Evolutionary conservation across 53 echinoderm and acorn worm genomes (phyloP), one percentile per base, ranked within the genome.

Genomic region (Hippasteria phrygiana): DNA sequence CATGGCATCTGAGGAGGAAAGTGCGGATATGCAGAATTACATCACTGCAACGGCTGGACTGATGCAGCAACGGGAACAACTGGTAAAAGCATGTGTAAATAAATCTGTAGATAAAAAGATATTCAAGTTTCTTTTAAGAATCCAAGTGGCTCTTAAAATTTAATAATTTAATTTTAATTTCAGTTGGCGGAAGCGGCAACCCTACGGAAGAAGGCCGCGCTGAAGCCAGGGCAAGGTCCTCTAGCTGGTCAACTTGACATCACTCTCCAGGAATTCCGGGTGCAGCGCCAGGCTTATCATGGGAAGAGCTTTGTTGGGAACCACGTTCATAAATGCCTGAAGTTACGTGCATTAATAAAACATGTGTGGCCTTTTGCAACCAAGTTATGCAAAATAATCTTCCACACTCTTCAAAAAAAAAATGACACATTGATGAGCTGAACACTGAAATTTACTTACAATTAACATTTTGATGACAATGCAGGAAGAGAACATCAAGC

Each of bases 211-310:
- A 56, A 78, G 13, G 36, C 50, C 48, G 48, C 76, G 0, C 76
- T 53, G 27, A 76, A 76, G 40, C 76, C 76, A 9, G 76, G 50
- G 5, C 76, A 76, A 53, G 76, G 76, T 50, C 76, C 76, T 35
- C 36, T 76, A 51, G 76, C 53, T 50, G 76, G 76, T 76, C 36
- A 50, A 20, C 76, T 53, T 33, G 76, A 53, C 53, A 76, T 12
- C 2, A 22, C 43, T 9, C 73, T 73, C 22, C 33, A 76, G 76
- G 76, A 76, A 51, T 50, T 76, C 50, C 48, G 76, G 35, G 76
- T 76, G 33, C 35, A 51, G 50, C 53, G 76, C 31, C 51, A 76
- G 40, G 48, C 74, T 12, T 74, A 74, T n/a, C n/a, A n/a, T 47
- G 74, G 74, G 29, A 32, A 74, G 13, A 29, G 46, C 29, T 74